Evolutionary conservation across 1,140 invertebrate species (phyloP), one percentile per base, ranked within the genome.

Genomic region (Aculops lycopersici): DNA sequence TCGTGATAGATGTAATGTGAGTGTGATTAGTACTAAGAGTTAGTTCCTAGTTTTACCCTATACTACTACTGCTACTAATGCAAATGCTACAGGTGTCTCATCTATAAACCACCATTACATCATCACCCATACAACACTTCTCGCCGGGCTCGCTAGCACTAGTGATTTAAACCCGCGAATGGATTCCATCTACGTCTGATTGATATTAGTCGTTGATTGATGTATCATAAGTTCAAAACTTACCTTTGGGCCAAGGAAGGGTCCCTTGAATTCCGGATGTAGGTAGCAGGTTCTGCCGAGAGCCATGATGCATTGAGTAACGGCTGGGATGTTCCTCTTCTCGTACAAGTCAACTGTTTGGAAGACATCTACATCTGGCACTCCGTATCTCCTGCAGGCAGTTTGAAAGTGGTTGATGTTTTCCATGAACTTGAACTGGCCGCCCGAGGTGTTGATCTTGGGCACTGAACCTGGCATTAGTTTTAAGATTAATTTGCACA

Each of bases 371-470:
- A 72, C 67, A 48, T 81, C 75, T 5, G 71, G 65, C 2, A 90
- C 78, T 8, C 83, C 83, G 50, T 86, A 83, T 36, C 67, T 68
- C 38, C 71, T 68, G 47, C 75, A 67, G 1, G 77, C 79, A 48
- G 74, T 72, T 55, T 83, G 76, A 60, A 92, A 88, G 62, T 77
- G 70, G 61, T 74, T 78, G 53, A 84, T 76, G 63, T 88, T 88
- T 60, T 88, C 79, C 78, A 86, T 84, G 66, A 86, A 69, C 53
- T 81, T 83, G 68, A 86, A 88, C 49, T 80, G 75, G 51, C 74
- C 73, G 41, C 78, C 79, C 43, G 71, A 70, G 42, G 67, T 68
- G 65, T 84, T 80, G 59, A 84, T 74, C 58, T 83, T 86, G 52
- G 65, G 52, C 35, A 84, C 64, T 42, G 69, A 60, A 47, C 75